These are phyloP conservation scores for Calidris pygmaea DNA, from an alignment of 2,113 vertebrate genomes.

Conservation along the genomic window DNA sequence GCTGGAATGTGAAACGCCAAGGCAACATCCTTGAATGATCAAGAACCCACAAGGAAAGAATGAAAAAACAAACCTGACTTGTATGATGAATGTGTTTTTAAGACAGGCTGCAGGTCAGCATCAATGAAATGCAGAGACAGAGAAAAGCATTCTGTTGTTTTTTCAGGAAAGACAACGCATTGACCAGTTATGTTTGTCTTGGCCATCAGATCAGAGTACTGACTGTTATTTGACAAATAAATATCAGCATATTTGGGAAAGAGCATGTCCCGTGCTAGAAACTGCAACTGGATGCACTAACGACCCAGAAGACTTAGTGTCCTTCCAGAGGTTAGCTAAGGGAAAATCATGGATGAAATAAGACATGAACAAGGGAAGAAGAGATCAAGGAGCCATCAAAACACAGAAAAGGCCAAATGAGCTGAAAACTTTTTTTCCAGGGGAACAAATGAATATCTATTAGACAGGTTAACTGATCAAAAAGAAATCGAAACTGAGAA, in stretches of 20 bases:
- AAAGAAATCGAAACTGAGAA: neutral
- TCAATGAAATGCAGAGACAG: neutral
- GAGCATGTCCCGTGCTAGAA: neutral
- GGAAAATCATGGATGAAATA: neutral
- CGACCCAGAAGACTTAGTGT: neutral
- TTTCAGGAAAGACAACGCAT: neutral
- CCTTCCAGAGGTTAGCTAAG: neutral
- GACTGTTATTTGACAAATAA: neutral
- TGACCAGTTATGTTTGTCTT: neutral
- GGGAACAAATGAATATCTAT: neutral
- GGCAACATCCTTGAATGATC: neutral
- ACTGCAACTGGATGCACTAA: neutral
- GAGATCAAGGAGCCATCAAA: neutral
- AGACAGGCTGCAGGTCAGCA: neutral
- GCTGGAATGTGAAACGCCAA: neutral
- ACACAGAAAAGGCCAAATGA: neutral
- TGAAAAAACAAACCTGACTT: neutral
- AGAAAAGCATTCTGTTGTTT: neutral
- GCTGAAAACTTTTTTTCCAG: neutral
- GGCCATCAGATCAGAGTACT: neutral
- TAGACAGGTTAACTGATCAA: neutral
- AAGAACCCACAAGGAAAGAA: neutral
- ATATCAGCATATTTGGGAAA: neutral
- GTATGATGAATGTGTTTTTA: neutral
- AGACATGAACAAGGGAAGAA: neutral